Base-by-base conservation (phyloP, 2,797 vertebrate species). In the Danio aesculapii region DNA sequence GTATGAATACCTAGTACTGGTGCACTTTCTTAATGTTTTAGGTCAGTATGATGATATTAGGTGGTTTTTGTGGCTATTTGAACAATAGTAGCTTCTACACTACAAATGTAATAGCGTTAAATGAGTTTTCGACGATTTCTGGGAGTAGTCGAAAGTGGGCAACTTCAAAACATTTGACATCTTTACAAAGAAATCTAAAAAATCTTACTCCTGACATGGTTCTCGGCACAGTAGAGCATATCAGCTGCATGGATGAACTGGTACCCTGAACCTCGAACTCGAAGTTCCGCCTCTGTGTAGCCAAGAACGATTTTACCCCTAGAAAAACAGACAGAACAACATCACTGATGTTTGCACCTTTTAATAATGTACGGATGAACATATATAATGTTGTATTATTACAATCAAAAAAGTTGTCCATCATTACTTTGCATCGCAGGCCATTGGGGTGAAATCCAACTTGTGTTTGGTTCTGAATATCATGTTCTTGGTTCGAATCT, bases 381-480 rank as follows among this genome's bases (percentile, higher is more conserved):
- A 30, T 47, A 7, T 14, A 8, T 8, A 12, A 49, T 13, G 50
- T 13, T 13, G 4, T 53, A 53, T 53, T 14, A n/a, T 30, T 44
- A 19, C 19, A 53, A n/a, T 59, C 13, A 13, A 61, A 21, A 61
- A 4, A 59, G 30, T 30, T 10, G 21, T 9, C 13, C 0, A 13
- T 41, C 3, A 4, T 78, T 92, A 97, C 95, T 94, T 88, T 77
- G 95, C 94, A 53, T 97, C 95, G 5, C 95, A 96, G 84, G 95
- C 95, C 86, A 91, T 58, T 0, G 95, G 94, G 2, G 95, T 96
- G 88, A 97, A 97, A 90, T 97, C 95, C 88, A 97, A 89, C 87
- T 96, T 96, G 90, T 96, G 94, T 85, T 97, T 96, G 80, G 95
- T 95, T 87, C 95, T 93, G 88, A 97, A 97, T 88, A 96, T 92